Evolutionary conservation across 2,113 vertebrate species (phyloP), one percentile per base, ranked within the genome.

Genomic region (Geococcyx californianus): DNA sequence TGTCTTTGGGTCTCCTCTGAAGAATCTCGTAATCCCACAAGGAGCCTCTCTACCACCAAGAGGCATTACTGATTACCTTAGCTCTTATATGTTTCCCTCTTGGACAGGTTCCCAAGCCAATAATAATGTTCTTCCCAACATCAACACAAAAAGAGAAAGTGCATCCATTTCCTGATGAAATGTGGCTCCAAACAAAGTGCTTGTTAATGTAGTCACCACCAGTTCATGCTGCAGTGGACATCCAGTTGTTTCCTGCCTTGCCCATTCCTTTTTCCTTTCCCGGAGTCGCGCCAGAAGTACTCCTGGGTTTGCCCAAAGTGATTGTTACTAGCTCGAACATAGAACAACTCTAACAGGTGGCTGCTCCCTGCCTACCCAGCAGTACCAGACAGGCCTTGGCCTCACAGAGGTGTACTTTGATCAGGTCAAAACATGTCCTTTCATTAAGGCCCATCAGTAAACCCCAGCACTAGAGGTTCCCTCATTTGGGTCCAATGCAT

Each of bases 171-270:
- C 51, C 45, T 62, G n/a, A 21, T 8, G 49, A 68, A 73, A 12
- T 7, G 28, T 16, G 26, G 16, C 34, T 83, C 23, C 13, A 70
- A 74, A 58, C 21, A 49, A 63, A 78, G 10, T 0, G 0, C 19
- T 51, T 45, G 12, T 25, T 56, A 83, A 52, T 0, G 0, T 5
- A 69, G 34, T 10, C 1, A 4, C 11, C 26, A 49, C 11, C 52
- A 80, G 31, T 31, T 76, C 58, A 75, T 5, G 45, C 12, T 55
- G 24, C 25, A 38, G 17, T 29, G 42, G 24, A 62, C 70, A 45
- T 5, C 11, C 16, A 21, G 10, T 5, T 38, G 21, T 38, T 59
- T 87, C 38, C 38, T 63, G 62, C 31, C 21, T 55, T 36, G 29
- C 12, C 58, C 2, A 1, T 25, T 31, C 10, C 15, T 42, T 67